Evolutionary conservation across 2,113 vertebrate species (phyloP), one percentile per base, ranked within the genome.

Genomic region (Agapornis roseicollis): DNA sequence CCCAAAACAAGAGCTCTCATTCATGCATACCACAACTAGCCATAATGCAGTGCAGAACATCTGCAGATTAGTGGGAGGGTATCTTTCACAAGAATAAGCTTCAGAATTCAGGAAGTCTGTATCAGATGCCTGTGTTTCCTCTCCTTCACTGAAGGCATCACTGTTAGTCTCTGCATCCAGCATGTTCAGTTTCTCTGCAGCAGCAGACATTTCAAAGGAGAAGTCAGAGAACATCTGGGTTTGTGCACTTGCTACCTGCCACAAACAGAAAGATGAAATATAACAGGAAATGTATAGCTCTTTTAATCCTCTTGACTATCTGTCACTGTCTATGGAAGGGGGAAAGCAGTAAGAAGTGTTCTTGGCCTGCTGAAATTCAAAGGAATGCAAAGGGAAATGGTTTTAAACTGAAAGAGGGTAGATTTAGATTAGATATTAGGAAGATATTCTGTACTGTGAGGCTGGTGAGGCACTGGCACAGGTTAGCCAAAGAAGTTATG

Each of bases 81-180:
- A n/a, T 55, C 73, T 72, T 88, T 68, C 24, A 27, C 70, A 74
- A 66, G 71, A 90, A 94, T 44, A 77, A 85, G 44, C 72, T 93
- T 28, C 6, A 68, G 93, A 95, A 97, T 92, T 88, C 94, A 96
- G 93, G 87, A 96, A 95, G 82, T 78, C 73, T 87, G 56, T 78
- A 71, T 70, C 69, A 76, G 92, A 74, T 0, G 18, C 63, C 28
- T 31, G 74, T 1, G 12, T 66, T 91, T 85, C 85, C 55, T 47
- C 65, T 53, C 61, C 64, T 86, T 28, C 79, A 90, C 78, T 69
- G 56, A 65, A 80, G 94, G 93, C 85, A 85, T 56, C 80, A 65
- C 66, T 53, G 69, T 64, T 39, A 89, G 88, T 27, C 60, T 39
- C 60, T 50, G 55, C 55, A 68, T 47, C 56, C 71, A 68, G 82